Percentiles rank a stretch among this genome's conserved stretches.
These are phyloP conservation scores for Ceratina japonica DNA, from an alignment of 1,140 invertebrate species.

Conservation along the genomic window DNA sequence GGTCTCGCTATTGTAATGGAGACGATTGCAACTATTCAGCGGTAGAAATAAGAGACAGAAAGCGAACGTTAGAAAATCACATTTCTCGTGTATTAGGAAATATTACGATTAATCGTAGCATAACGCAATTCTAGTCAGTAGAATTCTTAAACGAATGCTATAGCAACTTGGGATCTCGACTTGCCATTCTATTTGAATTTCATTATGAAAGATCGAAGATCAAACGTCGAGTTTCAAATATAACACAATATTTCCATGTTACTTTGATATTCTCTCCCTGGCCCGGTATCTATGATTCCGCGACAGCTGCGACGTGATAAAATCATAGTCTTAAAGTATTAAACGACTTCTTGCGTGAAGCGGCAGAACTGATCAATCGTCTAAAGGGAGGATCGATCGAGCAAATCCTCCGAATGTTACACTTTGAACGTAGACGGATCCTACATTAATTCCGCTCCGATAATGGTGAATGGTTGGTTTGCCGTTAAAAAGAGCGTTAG, in stretches of 20 bases:
- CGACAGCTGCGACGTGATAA: slow-evolving; percentile 27
- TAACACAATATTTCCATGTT: slow-evolving; percentile 30
- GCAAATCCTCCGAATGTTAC: slow-evolving; percentile 29
- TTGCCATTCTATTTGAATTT: background rate
- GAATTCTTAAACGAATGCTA: background rate
- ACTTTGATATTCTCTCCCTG: slow-evolving; percentile 2
- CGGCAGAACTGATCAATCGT: slow-evolving; percentile 34
- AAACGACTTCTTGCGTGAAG: slow-evolving; percentile 21
- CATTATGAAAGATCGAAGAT: background rate
- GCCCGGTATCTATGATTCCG: slow-evolving; percentile 13
- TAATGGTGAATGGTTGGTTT: slow-evolving; percentile 31
- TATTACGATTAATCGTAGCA: too few species aligned
- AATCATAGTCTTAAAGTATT: slow-evolving; percentile 25
- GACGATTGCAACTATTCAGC: too few species aligned
- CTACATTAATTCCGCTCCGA: slow-evolving; percentile 55
- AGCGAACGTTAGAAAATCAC: too few species aligned
- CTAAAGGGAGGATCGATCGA: slow-evolving; percentile 22
- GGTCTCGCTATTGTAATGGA: background rate
- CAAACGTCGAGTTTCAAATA: background rate
- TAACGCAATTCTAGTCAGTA: background rate
- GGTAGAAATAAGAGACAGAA: too few species aligned
- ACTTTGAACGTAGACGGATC: slow-evolving; percentile 26
- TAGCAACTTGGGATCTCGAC: background rate
- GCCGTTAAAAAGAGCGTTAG: slow-evolving; percentile 21
- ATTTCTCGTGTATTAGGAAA: too few species aligned